Evolutionary conservation across 2,888 invertebrate genomes (phyloP).

Genomic region (Chymomyza caudatula): DNA sequence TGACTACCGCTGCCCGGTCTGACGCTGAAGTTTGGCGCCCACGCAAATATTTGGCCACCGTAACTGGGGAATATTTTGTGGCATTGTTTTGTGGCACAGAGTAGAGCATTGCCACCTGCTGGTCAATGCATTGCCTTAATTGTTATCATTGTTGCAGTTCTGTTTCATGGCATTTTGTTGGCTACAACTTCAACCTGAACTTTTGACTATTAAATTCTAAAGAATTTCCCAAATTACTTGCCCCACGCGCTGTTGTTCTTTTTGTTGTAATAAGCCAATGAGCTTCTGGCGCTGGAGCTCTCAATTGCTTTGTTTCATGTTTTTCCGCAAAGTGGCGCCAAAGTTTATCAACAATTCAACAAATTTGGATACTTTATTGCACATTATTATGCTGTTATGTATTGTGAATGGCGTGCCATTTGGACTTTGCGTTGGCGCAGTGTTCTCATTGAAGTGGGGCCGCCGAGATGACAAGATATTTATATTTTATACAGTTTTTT

Average conservation of each 20-base stretch:
- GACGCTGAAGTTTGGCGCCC: background rate
- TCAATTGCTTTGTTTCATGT: slow-evolving; percentile 55
- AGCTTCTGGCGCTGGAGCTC: slow-evolving; percentile 2
- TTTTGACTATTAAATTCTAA: background rate
- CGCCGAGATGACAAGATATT: slow-evolving; percentile 37
- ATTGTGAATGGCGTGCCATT: slow-evolving; percentile 56
- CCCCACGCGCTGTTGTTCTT: background rate
- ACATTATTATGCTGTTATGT: slow-evolving; percentile 65
- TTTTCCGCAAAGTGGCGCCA: slow-evolving; percentile 69
- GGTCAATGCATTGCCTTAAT: background rate
- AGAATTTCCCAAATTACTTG: slow-evolving; percentile 22
- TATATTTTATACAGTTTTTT: slow-evolving; percentile 19
- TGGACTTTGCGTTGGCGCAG: slow-evolving; percentile 2
- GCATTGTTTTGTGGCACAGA: background rate
- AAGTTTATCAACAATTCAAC: slow-evolving; percentile 74
- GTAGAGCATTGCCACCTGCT: no score
- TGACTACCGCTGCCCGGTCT: background rate
- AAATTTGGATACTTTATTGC: slow-evolving; percentile 72
- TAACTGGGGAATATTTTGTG: background rate
- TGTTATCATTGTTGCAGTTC: background rate
- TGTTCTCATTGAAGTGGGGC: background rate
- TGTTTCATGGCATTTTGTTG: background rate
- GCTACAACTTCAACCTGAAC: background rate
- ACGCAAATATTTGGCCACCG: background rate
- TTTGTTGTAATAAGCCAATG: no score